A percentile compares a stretch with the other conserved stretches of the same genome.
Conservation (phyloP, 2,113 vertebrate species). For the Calcarius ornatus region DNA sequence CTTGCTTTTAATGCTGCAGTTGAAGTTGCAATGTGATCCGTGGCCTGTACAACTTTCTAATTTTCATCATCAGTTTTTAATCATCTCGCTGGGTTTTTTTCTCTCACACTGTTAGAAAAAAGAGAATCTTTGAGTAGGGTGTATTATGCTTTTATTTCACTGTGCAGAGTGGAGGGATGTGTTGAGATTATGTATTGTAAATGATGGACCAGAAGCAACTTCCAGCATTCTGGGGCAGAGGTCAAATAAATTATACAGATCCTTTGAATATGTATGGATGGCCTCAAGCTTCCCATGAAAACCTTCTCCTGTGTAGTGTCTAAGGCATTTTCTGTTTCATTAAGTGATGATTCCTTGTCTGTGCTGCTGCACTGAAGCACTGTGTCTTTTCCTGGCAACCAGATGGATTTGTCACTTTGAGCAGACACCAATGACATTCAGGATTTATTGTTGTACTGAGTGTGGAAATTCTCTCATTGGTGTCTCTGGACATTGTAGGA, state of each 20-base stretch:
- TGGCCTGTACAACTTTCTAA: not conserved
- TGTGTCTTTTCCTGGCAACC: not conserved
- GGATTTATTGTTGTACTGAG: not conserved
- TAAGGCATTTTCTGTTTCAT: constrained; percentile 5
- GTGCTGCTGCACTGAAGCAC: not conserved
- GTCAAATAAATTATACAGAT: constrained; percentile 27
- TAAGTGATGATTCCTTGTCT: not conserved
- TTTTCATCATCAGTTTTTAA: not conserved
- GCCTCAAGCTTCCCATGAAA: not conserved
- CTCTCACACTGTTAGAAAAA: not conserved
- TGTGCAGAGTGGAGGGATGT: not conserved
- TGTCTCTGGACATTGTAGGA: not conserved
- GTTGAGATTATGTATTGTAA: not conserved
- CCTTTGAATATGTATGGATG: constrained; percentile 21
- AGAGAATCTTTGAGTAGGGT: not conserved
- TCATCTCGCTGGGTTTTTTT: not conserved
- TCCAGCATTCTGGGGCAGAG: not conserved
- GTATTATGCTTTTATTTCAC: not conserved
- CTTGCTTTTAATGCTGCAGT: not conserved
- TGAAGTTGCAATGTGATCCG: not conserved
- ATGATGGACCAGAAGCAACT: constrained; percentile 4
- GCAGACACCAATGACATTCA: not conserved
- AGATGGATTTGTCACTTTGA: not conserved
- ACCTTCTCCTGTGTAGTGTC: not conserved
- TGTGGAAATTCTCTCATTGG: not conserved